Base-by-base conservation (phyloP, 1,140 invertebrate species). In the Formica selysi region DNA sequence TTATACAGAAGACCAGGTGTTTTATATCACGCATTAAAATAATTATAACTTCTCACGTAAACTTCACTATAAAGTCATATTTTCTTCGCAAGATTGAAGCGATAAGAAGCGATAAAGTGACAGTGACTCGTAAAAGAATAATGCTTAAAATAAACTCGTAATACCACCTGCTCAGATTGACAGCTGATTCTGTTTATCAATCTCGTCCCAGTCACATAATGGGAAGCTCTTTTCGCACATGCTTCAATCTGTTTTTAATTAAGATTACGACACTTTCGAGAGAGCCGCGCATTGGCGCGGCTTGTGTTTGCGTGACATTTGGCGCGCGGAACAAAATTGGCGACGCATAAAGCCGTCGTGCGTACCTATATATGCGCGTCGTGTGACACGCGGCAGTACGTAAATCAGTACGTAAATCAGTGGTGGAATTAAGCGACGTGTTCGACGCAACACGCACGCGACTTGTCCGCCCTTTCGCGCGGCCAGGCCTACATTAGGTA, bases 351-450 rank as follows among this genome's bases (percentile, higher is more conserved):
- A 85, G 41, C 70, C 61, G 70, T 71, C 78, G 54, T 10, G 68
- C 19, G 38, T 44, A 29, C 26, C 19, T 44, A 73, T 62, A 48
- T 48, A 13, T 22, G 32, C 73, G 36, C 73, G 13, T 29, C 26
- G 41, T 51, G 61, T 26, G 59, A 48, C 54, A 54, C 32, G 48
- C 86, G 87, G 79, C 81, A 91, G 87, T 86, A 87, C 80, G 91
- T 92, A 92, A 93, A 93, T 92, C 91, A 91, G 88, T 79, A 85
- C 87, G 86, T 85, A 86, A 85, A 87, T 85, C 67, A 81, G 70
- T 71, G 59, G 41, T 32, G 65, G 83, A 86, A 81, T 81, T 86
- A 65, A 78, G 76, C 74, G 68, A 76, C 87, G 80, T 51, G 64
- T 83, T 51, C 70, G 59, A 61, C 71, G 65, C 74, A 79, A 86